These are phyloP conservation scores for Pteruthius melanotis DNA, from an alignment of 2,113 vertebrate genomes.

Conservation along the genomic window DNA sequence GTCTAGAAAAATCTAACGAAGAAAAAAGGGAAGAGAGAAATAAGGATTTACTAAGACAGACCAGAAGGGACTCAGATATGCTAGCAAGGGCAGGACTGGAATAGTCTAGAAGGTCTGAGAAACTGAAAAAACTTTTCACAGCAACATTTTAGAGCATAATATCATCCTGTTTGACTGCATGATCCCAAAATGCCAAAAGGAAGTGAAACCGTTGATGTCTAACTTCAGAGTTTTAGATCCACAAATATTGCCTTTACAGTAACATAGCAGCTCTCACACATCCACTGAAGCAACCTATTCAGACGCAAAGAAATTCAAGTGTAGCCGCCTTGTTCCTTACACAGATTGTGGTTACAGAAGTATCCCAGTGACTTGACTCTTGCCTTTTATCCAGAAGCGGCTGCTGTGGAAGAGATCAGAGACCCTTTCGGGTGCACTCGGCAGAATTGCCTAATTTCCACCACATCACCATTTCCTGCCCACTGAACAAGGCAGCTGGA, in stretches of 20 bases:
- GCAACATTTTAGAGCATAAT: neutral
- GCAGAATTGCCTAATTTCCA: conserved; percentile 78
- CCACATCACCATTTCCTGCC: conserved; percentile 85
- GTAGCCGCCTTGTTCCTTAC: neutral
- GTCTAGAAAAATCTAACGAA: neutral
- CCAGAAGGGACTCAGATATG: neutral
- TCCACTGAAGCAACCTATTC: conserved; percentile 13
- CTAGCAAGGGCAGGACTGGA: neutral
- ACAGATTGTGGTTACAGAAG: neutral
- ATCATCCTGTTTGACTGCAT: neutral
- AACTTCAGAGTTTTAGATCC: conserved; percentile 9
- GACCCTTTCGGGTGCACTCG: conserved; percentile 50
- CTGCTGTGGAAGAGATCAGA: conserved; percentile 39
- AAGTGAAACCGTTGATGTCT: conserved; percentile 29
- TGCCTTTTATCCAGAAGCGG: neutral
- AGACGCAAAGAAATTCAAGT: neutral
- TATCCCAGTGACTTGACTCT: neutral
- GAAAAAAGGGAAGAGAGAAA: neutral
- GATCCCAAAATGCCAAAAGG: conserved; percentile 20
- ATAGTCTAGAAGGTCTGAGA: neutral
- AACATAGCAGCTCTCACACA: neutral
- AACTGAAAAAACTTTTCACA: neutral
- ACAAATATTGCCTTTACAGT: conserved; percentile 28
- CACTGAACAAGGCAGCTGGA: conserved; percentile 67
- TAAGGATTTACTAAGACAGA: neutral